Percentiles rank a stretch among this genome's conserved stretches.
These are phyloP conservation scores for Listrodromus nycthemerus DNA, from an alignment of 2,888 invertebrate species.

Conservation along the genomic window DNA sequence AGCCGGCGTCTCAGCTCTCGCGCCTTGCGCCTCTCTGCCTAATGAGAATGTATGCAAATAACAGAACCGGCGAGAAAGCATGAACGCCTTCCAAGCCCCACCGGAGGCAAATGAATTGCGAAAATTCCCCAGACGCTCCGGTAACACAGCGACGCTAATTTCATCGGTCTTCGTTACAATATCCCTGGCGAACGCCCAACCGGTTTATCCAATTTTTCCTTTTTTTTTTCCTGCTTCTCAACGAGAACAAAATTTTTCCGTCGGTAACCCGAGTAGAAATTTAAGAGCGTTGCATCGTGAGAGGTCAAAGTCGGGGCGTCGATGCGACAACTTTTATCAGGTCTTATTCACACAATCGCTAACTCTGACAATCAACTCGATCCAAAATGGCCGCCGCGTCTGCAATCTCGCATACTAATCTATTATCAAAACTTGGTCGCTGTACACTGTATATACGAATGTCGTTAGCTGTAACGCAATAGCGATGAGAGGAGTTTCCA, in stretches of 20 bases:
- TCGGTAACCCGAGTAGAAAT: neutral
- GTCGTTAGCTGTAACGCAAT: slow-evolving; percentile 17
- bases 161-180: slow-evolving; percentile 26
- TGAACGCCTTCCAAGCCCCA: slow-evolving; percentile 17
- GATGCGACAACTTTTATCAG: too few relatives aligned
- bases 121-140: slow-evolving; percentile 43
- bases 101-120: slow-evolving; percentile 54
- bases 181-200: neutral
- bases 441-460: neutral
- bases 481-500: slow-evolving; percentile 8
- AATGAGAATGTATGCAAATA: slow-evolving; percentile 83
- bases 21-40: slow-evolving; percentile 66
- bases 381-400: slow-evolving; percentile 1
- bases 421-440: neutral
- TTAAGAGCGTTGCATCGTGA: neutral
- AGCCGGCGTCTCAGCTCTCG: slow-evolving; percentile 12
- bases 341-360: too few relatives aligned
- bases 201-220: neutral
- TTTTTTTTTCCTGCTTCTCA: neutral
- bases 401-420: neutral
- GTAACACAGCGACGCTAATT: slow-evolving; percentile 49
- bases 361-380: neutral
- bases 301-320: too few relatives aligned
- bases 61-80: slow-evolving; percentile 64
- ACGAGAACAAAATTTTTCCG: neutral